Percentiles rank a stretch among this genome's conserved stretches.
These are phyloP conservation scores for Catotricha subobsoleta DNA, from an alignment of 2,888 invertebrate species.

Conservation along the genomic window DNA sequence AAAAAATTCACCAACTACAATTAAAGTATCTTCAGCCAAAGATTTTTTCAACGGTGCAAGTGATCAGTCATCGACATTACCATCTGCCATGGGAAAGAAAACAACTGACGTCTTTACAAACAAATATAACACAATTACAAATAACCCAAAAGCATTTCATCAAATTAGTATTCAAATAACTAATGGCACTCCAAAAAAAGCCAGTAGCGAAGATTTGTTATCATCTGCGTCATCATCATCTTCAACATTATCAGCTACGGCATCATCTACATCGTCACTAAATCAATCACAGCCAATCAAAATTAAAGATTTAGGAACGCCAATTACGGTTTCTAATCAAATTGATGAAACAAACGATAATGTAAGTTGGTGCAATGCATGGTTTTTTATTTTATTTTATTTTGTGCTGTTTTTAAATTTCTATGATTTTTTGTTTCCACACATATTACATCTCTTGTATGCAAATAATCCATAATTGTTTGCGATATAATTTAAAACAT, in stretches of 20 bases:
- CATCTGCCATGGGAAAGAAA: constrained; percentile 11
- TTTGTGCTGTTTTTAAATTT: constrained; percentile 11
- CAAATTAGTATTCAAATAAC: background rate
- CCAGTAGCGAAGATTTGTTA: background rate
- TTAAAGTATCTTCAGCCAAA: constrained; percentile 6
- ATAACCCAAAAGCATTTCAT: background rate
- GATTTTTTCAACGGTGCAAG: constrained; percentile 1
- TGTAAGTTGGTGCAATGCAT: background rate
- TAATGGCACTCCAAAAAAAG: background rate
- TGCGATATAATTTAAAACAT: too few species aligned
- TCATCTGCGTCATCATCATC: constrained; percentile 11
- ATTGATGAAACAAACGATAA: background rate
- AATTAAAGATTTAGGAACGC: background rate
- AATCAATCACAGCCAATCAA: background rate
- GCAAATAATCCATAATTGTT: too few species aligned
- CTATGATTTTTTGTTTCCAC: too few species aligned
- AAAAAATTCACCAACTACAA: constrained; percentile 8
- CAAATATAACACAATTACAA: constrained; percentile 7
- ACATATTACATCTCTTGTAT: too few species aligned
- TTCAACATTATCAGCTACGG: constrained; percentile 7
- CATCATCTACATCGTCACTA: constrained; percentile 1
- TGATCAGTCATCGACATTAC: constrained; percentile 9
- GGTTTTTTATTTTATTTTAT: constrained; percentile 9
- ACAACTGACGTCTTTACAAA: background rate
- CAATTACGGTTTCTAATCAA: background rate